Base-by-base conservation (phyloP, 1,140 invertebrate species). In the Cotesia chilonis region DNA sequence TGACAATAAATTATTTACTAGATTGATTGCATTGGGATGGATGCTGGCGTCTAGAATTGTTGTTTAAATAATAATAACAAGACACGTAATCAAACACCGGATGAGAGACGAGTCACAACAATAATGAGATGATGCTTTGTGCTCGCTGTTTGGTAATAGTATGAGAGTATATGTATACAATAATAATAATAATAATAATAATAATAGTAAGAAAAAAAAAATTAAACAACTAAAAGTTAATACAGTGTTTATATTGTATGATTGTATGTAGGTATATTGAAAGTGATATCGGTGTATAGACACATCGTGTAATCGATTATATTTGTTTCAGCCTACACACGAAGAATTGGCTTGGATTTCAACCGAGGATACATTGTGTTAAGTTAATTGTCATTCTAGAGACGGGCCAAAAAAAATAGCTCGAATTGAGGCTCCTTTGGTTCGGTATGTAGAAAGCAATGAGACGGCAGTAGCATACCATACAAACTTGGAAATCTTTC, bases 51-150 rank as follows among this genome's bases (percentile, higher is more conserved):
- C 41, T 47, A 60, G 61, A 59, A 51, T 70, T 71, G 74, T 67
- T 70, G 60, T 71, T 65, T 38, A 66, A 72, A 72, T 75, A 75
- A 70, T 55, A 60, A 41, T 17, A 54, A 68, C 54, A 61, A 61
- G 41, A 28, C 57, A 28, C 36, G 84, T 83, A 85, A 87, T 81
- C 76, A 76, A 75, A 85, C 79, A 85, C 86, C 84, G 86, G 84
- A 86, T 87, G 83, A 83, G 81, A 78, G 77, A 75, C 78, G 73
- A 85, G 85, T 82, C 86, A 85, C 83, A 87, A 87, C 81, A 87
- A 72, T 57, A 66, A 54, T 5, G 51, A 37, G 52, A 61, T 54
- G 51, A 35, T 10, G 54, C 10, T 37, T 5, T 4, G 12, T 37
- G 35, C 28, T 28, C 28, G 28, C 28, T 28, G 28, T 28, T 28